A percentile compares a stretch with the other conserved stretches of the same genome.
Conservation (phyloP, 2,113 vertebrate species). For the Pseudopipra pipra region DNA sequence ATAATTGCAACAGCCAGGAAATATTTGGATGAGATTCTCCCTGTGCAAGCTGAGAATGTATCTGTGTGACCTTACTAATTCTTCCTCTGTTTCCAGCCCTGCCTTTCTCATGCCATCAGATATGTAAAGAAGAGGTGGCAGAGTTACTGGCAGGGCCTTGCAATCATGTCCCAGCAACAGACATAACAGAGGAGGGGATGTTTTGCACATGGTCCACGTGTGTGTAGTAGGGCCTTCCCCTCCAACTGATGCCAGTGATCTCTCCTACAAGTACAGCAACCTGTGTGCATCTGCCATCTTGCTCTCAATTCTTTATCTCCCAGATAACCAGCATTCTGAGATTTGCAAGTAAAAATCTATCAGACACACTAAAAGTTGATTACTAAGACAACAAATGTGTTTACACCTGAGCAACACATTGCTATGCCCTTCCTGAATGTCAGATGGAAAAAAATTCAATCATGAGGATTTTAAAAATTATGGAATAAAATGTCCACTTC, state of each 20-base stretch:
- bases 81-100: neutral
- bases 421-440: neutral
- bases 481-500: neutral
- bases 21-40: neutral
- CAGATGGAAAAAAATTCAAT: neutral
- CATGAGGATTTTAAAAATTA: neutral
- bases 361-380: neutral
- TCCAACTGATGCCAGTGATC: accelerated
- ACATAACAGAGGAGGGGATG: neutral
- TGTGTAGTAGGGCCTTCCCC: accelerated
- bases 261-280: neutral
- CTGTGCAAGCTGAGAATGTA: neutral
- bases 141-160: neutral
- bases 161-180: neutral
- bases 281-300: neutral
- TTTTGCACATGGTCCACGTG: accelerated
- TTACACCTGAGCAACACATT: neutral
- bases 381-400: neutral
- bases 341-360: neutral
- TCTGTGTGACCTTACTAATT: neutral
- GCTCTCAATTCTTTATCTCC: neutral
- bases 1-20: neutral
- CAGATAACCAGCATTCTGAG: neutral
- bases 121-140: neutral
- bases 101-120: neutral